Evolutionary conservation across 2,888 invertebrate species (phyloP).

Genomic region (Thera britannica): DNA sequence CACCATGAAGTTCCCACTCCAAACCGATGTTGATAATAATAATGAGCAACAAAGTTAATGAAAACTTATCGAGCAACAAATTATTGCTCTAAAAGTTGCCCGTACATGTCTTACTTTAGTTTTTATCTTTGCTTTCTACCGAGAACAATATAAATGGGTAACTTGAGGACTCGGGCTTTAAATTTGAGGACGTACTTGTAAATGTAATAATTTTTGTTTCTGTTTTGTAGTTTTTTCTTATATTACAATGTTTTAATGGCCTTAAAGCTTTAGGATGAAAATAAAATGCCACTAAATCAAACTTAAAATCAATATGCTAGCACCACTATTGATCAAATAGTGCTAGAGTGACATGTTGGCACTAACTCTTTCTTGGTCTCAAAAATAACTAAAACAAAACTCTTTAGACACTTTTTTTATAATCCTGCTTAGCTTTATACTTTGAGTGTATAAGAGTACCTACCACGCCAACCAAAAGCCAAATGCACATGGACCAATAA

Average conservation of each 20-base stretch:
- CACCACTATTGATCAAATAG: neutral
- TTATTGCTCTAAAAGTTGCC: constrained; percentile 2
- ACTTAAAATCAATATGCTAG: too few species aligned
- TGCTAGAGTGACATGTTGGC: neutral
- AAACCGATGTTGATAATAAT: too few species aligned
- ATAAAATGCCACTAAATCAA: too few species aligned
- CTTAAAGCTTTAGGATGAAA: too few species aligned
- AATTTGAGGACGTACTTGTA: constrained; percentile 17
- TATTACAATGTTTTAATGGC: too few species aligned
- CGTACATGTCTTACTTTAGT: neutral
- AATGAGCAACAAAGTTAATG: too few species aligned
- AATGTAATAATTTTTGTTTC: constrained; percentile 20
- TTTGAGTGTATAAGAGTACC: constrained; percentile 21
- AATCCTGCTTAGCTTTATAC: constrained; percentile 16
- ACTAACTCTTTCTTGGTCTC: neutral
- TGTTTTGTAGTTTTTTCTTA: neutral
- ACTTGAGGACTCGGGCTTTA: constrained; percentile 19
- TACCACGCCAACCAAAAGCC: constrained; percentile 26
- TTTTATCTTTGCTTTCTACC: constrained; percentile 21
- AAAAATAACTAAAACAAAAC: neutral
- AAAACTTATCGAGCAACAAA: constrained; percentile 1
- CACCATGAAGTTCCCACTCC: too few species aligned
- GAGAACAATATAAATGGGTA: constrained; percentile 24
- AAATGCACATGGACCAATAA: constrained; percentile 16
- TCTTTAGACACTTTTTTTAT: constrained; percentile 11